Percentiles rank a stretch among this genome's conserved stretches.
Evolutionary conservation across 1,140 invertebrate genomes (phyloP).

Genomic region (Camponotus floridanus): DNA sequence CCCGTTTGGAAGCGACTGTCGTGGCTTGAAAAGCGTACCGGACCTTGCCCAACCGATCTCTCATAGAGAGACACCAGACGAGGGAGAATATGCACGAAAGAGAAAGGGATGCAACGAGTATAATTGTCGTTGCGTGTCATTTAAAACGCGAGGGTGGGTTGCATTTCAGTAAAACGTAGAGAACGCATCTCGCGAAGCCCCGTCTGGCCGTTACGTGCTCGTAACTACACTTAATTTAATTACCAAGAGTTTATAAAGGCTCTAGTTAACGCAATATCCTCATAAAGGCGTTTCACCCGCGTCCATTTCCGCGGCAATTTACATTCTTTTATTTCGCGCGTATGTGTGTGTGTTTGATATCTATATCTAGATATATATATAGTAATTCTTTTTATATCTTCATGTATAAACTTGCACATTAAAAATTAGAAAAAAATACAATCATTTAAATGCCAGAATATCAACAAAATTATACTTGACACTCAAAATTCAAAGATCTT

Average conservation of each 20-base stretch:
- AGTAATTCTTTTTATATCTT: neutral
- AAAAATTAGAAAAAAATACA: constrained; percentile 2
- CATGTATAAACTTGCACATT: neutral
- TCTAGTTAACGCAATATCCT: constrained; percentile 22
- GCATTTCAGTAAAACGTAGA: constrained; percentile 31
- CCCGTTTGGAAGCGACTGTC: constrained; percentile 46
- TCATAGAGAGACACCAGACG: constrained; percentile 45
- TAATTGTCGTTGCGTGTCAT: constrained; percentile 61
- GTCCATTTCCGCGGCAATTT: neutral
- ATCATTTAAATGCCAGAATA: neutral
- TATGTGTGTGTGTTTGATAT: too few relatives aligned
- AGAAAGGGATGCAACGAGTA: constrained; percentile 35
- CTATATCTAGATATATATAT: neutral
- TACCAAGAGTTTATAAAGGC: constrained; percentile 35
- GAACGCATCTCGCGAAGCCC: constrained; percentile 25
- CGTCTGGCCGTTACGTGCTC: constrained; percentile 35
- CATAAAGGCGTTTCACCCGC: constrained; percentile 10
- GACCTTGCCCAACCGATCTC: constrained; percentile 69
- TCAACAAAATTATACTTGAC: neutral
- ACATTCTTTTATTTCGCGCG: neutral
- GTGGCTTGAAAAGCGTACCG: constrained; percentile 60
- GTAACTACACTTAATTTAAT: constrained; percentile 56
- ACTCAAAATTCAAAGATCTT: neutral
- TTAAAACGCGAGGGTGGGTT: constrained; percentile 23
- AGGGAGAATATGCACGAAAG: constrained; percentile 58